Base-by-base conservation (phyloP, 2,797 vertebrate species). In the Eulemur albifrons region DNA sequence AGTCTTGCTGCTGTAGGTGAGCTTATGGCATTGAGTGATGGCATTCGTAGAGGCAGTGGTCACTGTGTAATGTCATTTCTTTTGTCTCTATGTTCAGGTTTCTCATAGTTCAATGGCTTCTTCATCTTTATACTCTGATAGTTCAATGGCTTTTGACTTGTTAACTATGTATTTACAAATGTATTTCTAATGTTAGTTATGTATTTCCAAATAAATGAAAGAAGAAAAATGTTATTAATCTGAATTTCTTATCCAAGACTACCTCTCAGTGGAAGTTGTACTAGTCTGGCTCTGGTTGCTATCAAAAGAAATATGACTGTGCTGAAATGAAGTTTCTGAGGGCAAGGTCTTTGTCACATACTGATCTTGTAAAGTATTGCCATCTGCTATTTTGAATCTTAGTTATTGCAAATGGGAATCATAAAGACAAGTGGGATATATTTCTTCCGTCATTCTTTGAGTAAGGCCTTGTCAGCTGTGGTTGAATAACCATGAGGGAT, bases 401-500 rank as follows among this genome's bases (percentile, higher is more conserved):
- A 40, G 45, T 77, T 76, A 54, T 43, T 76, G 35, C 48, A 77
- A 35, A 79, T 15, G 38, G 77, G 13, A 89, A 57, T 69, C 23
- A 81, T 69, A 88, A 73, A 85, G 70, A 15, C 61, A 54, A 73
- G 0, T 54, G 73, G 30, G 38, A 69, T 63, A 32, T 57, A 77
- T 86, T 18, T 81, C 65, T 69, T n/a, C 48, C 35, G 40, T 85
- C 82, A 43, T 85, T 88, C 72, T 97, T 79, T 40, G 67, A 92
- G 40, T 54, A 84, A 92, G 27, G 21, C 3, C 18, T 72, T 90
- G 43, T 79, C 72, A 63, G 21, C 35, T 85, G 10, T 23, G 25
- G n/a, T 57, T 87, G 76, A 96, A 82, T 93, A 92, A 54, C 32
- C 52, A 81, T 48, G 77, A 92, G 5, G 23, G 65, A 48, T 90